A percentile compares a stretch with the other conserved stretches of the same genome.
Conservation (phyloP, 2,888 invertebrate genomes). For the Sarcophaga variegata region DNA sequence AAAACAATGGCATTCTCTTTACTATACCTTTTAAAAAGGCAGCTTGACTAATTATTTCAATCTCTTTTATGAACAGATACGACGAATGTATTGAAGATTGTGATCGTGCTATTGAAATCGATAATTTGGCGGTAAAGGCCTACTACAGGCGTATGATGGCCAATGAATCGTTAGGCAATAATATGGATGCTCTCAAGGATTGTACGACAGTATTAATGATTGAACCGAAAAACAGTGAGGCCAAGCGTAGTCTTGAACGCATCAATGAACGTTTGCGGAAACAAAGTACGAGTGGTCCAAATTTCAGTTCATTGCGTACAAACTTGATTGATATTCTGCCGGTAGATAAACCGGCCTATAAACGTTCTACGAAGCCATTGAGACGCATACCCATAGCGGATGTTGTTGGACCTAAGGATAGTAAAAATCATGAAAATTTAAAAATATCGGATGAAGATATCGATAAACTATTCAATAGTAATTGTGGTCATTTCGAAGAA, state of each 20-base stretch:
- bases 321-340: conserved; percentile 77
- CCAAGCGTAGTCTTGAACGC: conserved; percentile 82
- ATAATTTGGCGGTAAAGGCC: conserved; percentile 92
- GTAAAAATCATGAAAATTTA: conserved; percentile 74
- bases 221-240: conserved; percentile 91
- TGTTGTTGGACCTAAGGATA: conserved; percentile 75
- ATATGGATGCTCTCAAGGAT: conserved; percentile 88
- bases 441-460: conserved; percentile 80
- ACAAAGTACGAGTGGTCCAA: conserved; percentile 76
- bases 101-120: conserved; percentile 89
- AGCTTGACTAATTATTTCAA: too few species aligned
- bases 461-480: conserved; percentile 80
- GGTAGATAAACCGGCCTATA: conserved; percentile 77
- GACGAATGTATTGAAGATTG: conserved; percentile 86
- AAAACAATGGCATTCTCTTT: too few species aligned
- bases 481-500: conserved; percentile 78
- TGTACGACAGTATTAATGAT: conserved; percentile 86
- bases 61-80: conserved; percentile 69
- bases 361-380: conserved; percentile 78
- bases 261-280: conserved; percentile 77
- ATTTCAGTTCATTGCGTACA: conserved; percentile 73
- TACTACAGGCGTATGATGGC: conserved; percentile 91
- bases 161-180: conserved; percentile 87
- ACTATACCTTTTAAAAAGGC: too few species aligned
- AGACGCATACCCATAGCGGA: conserved; percentile 77